phyloP scores from a whole-genome alignment of 2,113 vertebrate genomes.

The Tachycineta bicolor region DNA sequence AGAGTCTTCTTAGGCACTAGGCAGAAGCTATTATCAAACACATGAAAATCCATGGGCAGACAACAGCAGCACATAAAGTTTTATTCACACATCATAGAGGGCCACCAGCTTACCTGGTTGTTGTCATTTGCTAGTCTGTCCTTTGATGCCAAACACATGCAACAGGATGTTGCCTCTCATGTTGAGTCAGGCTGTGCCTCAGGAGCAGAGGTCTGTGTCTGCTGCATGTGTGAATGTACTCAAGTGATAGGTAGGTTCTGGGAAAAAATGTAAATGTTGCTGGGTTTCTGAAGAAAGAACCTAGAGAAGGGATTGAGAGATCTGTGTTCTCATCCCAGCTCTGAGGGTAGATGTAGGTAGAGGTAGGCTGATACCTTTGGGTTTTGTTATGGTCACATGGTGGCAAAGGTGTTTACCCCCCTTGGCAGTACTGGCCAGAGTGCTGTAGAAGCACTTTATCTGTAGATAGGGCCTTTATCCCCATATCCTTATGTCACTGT shows the following conservation, averaged over 20 bases:
- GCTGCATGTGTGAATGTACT: neutral
- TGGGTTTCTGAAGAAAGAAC: neutral
- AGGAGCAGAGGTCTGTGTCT: neutral
- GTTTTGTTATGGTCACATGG: neutral
- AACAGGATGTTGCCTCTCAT: neutral
- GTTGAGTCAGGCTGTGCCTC: neutral
- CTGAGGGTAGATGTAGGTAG: neutral
- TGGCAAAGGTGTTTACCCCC: neutral
- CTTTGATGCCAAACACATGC: neutral
- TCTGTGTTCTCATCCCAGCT: neutral
- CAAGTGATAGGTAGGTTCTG: neutral
- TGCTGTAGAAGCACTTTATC: neutral
- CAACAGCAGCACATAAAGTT: accelerated
- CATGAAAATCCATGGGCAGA: neutral
- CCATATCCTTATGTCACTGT: neutral
- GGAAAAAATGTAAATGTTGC: neutral
- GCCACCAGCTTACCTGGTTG: neutral
- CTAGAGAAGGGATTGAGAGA: neutral
- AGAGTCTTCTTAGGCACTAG: neutral
- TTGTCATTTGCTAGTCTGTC: neutral
- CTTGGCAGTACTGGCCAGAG: neutral
- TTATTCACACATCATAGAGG: neutral
- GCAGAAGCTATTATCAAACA: neutral
- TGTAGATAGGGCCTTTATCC: neutral
- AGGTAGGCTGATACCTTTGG: neutral